A percentile compares a stretch with the other conserved stretches of the same genome.
These are phyloP conservation scores for Monarcha castaneiventris DNA, from an alignment of 2,113 vertebrate species.

Conservation along the genomic window DNA sequence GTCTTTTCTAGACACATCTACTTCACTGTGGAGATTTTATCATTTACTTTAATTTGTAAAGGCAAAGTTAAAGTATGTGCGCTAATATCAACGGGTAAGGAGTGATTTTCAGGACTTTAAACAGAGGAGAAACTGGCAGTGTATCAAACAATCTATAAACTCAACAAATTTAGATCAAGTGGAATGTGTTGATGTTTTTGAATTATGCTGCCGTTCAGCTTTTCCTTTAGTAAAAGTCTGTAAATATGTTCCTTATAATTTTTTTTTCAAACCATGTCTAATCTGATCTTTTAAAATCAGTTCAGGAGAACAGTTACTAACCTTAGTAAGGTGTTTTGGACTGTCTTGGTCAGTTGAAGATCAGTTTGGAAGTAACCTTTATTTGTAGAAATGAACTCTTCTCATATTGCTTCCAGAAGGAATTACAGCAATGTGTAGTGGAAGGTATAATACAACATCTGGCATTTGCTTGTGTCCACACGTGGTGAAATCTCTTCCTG, in stretches of 20 bases:
- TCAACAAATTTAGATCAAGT: background rate
- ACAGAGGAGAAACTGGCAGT: background rate
- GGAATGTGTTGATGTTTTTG: background rate
- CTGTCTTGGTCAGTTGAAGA: background rate
- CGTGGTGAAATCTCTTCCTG: background rate
- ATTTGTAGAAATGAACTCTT: background rate
- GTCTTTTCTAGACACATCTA: background rate
- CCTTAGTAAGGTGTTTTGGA: background rate
- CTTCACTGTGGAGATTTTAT: background rate
- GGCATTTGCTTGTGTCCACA: background rate
- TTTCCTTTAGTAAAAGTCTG: background rate
- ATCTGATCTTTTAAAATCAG: background rate
- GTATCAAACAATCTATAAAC: background rate
- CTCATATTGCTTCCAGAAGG: background rate
- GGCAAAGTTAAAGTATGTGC: background rate
- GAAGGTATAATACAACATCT: background rate
- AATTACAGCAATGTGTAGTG: background rate
- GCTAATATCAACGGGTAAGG: background rate
- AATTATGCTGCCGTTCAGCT: background rate
- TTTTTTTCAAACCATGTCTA: background rate
- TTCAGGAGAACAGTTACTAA: background rate
- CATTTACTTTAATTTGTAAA: background rate
- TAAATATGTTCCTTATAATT: background rate
- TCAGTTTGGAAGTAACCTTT: background rate
- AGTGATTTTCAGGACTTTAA: background rate